Percentiles rank a stretch among this genome's conserved stretches.
Evolutionary conservation across 2,888 invertebrate genomes (phyloP).

Genomic region (Polyploca ridens): DNA sequence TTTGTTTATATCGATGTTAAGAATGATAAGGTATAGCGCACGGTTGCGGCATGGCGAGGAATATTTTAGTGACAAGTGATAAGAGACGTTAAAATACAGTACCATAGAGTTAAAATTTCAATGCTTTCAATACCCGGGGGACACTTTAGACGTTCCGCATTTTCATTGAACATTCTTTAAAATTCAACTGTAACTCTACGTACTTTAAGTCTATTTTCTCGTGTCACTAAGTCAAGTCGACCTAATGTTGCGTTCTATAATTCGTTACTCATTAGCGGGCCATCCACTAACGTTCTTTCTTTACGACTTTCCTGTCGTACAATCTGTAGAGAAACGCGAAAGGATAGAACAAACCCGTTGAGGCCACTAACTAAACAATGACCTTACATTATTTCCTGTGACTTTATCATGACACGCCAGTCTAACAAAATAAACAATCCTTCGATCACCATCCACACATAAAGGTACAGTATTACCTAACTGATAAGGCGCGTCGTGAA

Average conservation of each 20-base stretch:
- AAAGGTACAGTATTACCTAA: too few species aligned
- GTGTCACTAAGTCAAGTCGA: not conserved
- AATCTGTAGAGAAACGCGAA: too few species aligned
- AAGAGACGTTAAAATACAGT: not conserved
- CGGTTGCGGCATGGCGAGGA: not conserved
- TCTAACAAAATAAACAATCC: too few species aligned
- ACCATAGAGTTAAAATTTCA: not conserved
- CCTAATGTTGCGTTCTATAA: not conserved
- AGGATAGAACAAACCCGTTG: too few species aligned
- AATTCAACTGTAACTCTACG: not conserved
- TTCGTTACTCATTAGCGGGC: not conserved
- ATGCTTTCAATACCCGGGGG: not conserved
- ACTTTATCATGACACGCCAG: too few species aligned
- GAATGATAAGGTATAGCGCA: not conserved
- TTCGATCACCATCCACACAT: too few species aligned
- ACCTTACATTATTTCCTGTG: too few species aligned
- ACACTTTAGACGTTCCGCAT: not conserved
- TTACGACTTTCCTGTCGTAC: too few species aligned
- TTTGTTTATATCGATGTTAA: slow-evolving; percentile 10
- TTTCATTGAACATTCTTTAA: not conserved
- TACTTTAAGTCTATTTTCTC: not conserved
- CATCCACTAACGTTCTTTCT: too few species aligned
- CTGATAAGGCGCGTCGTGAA: too few species aligned
- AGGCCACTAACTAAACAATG: too few species aligned
- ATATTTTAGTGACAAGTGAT: not conserved